Conservation (phyloP, 2,797 vertebrate species). For the Sciurus carolinensis region DNA sequence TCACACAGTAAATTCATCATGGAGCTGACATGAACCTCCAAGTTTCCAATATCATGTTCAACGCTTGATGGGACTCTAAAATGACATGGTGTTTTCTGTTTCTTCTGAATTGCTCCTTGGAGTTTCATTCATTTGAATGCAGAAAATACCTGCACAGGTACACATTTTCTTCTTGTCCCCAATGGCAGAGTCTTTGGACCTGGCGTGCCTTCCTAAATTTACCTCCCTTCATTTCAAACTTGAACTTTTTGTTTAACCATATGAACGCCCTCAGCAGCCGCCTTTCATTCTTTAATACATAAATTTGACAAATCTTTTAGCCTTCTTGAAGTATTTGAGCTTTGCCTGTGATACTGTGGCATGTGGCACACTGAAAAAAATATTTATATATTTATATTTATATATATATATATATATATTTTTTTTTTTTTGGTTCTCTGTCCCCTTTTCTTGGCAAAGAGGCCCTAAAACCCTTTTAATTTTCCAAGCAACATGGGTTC, state of each 20-base stretch:
- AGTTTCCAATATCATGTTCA: neutral
- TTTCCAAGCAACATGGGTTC: neutral
- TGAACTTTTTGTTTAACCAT: neutral
- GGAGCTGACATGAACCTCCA: neutral
- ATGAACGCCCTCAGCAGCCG: neutral
- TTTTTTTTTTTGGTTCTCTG: neutral
- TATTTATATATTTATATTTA: neutral
- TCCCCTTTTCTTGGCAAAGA: neutral
- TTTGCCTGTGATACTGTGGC: neutral
- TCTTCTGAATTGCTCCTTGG: neutral
- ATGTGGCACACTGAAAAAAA: neutral
- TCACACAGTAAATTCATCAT: neutral
- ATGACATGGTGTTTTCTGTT: neutral
- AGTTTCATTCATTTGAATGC: neutral
- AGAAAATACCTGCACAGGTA: neutral
- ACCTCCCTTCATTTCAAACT: neutral
- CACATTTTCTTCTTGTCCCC: neutral
- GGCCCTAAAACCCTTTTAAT: neutral
- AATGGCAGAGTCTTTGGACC: neutral
- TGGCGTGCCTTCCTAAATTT: neutral
- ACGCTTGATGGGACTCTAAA: neutral
- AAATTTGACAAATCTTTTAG: neutral
- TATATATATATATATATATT: no score
- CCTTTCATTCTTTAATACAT: neutral
- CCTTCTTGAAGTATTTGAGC: neutral